Evolutionary conservation across 2,797 vertebrate genomes (phyloP).

Genomic region (Typhlichthys eigenmanni): DNA sequence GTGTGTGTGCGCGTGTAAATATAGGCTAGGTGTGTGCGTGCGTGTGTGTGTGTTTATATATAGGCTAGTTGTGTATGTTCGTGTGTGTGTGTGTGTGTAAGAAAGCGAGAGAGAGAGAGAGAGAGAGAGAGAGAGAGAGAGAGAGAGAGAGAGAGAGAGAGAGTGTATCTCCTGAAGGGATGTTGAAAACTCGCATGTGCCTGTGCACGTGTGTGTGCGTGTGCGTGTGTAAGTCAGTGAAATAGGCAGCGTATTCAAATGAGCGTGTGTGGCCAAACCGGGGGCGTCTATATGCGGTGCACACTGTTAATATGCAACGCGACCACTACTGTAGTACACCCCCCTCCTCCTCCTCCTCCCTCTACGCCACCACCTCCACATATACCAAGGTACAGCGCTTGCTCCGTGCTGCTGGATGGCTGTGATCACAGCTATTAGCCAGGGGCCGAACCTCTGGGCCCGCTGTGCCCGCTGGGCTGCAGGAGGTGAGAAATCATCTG

Average conservation of each 20-base stretch:
- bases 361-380: too few species aligned
- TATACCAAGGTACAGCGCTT: too few species aligned
- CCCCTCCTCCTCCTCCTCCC: too few species aligned
- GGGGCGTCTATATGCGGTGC: too few species aligned
- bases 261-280: slow-evolving; percentile 48
- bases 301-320: too few species aligned
- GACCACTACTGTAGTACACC: too few species aligned
- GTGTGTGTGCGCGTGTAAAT: slow-evolving; percentile 15
- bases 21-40: slow-evolving; percentile 9
- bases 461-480: slow-evolving; percentile 21
- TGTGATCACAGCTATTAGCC: slow-evolving; percentile 11
- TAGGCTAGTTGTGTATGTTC: slow-evolving; percentile 2
- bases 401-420: neutral
- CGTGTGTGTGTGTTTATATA: slow-evolving; percentile 1
- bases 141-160: too few species aligned
- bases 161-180: slow-evolving; percentile 40
- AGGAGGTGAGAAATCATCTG: slow-evolving; percentile 20
- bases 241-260: slow-evolving; percentile 64
- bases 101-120: neutral
- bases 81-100: slow-evolving; percentile 28
- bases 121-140: slow-evolving; percentile 1
- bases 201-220: slow-evolving; percentile 6
- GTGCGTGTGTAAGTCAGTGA: slow-evolving; percentile 28
- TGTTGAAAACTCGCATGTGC: slow-evolving; percentile 28
- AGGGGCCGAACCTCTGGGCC: slow-evolving; percentile 11